phyloP scores from a whole-genome alignment of 2,113 vertebrate genomes.

The Clarias macrocephalus region DNA sequence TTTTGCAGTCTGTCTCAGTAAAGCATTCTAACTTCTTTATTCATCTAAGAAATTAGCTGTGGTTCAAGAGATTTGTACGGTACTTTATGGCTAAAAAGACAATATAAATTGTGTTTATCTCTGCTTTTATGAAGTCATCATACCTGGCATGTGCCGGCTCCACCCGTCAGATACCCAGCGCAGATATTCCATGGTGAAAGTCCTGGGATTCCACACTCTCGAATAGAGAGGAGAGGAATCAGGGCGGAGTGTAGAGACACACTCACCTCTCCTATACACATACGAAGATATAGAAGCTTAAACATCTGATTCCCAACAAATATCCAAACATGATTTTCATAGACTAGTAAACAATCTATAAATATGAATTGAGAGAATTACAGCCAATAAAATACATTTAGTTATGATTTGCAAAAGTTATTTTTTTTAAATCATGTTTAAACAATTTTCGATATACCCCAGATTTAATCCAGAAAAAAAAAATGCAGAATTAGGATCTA shows the following conservation, averaged over 20 bases:
- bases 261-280: slow-evolving; percentile 54
- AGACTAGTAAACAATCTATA: not conserved
- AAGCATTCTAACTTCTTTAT: no score
- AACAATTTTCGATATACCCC: not conserved
- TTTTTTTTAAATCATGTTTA: not conserved
- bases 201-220: slow-evolving; percentile 75
- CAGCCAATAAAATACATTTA: not conserved
- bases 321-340: not conserved
- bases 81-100: not conserved
- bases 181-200: slow-evolving; percentile 82
- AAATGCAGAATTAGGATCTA: not conserved
- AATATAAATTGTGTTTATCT: not conserved
- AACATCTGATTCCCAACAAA: not conserved
- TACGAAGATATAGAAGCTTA: not conserved
- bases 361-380: not conserved
- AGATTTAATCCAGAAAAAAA: not conserved
- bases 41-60: no score
- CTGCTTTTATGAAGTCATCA: not conserved
- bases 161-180: slow-evolving; percentile 78
- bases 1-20: no score
- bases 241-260: slow-evolving; percentile 74
- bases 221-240: slow-evolving; percentile 78
- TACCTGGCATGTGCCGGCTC: slow-evolving; percentile 84
- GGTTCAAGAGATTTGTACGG: no score
- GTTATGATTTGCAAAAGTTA: no score